Evolutionary conservation across 2,113 vertebrate species (phyloP), one percentile per base, ranked within the genome.

Genomic region (Corynorhinus townsendii): DNA sequence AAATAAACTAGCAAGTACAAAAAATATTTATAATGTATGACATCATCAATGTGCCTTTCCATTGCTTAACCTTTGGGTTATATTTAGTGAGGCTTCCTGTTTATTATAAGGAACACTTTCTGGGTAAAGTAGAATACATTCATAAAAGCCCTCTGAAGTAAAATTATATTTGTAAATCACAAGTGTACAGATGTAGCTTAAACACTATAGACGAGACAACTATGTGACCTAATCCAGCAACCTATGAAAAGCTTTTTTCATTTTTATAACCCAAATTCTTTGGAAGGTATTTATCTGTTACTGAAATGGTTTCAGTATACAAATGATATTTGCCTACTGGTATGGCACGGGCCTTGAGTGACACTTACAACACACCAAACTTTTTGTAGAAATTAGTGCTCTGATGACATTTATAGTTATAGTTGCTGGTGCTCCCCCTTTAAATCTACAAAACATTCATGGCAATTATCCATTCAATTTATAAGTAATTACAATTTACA

Each of bases 1-100:
- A 98, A 98, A 98, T 98, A 98, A 98, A 97, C 97, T 96, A 98
- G 97, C 94, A 97, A 98, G 98, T 99, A 98, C 98, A 98, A 98
- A 98, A 98, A 98, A 98, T 98, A 98, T 99, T 99, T 99, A 98
- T 98, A 98, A 98, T 98, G 97, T 96, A 96, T 98, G 98, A 98
- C 98, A 98, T 99, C 98, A 98, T 98, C 98, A 98, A 98, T 98
- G 98, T 98, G 98, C 97, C 98, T 98, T 99, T 99, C 98, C 98
- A 98, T 98, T 98, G 97, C 98, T 98, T 97, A 98, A 96, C 97
- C 91, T 97, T 96, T 87, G 92, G 93, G 95, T 98, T 97, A 97
- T 96, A 98, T 97, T 98, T 98, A 98, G 97, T 97, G 98, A 98
- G 95, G 94, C 98, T 98, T 98, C 98, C 97, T 98, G 98, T 98